Conservation (phyloP, 64 coral and sea anemone species). For the Dendronephthya gigantea region DNA sequence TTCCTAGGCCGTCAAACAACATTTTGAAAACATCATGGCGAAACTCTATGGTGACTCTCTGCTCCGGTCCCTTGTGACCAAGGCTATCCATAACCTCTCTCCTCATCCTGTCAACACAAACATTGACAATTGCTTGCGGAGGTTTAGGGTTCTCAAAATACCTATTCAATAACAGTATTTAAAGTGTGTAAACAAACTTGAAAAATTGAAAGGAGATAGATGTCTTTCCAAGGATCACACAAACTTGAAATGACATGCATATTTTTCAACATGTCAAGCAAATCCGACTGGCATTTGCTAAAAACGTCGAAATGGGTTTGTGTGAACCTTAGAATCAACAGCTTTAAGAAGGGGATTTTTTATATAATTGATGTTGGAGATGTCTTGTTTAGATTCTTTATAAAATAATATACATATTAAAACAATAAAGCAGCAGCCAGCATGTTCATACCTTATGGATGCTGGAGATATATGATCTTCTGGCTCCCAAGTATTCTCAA, state of each 20-base stretch:
- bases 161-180: constrained; percentile 2
- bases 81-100: not conserved
- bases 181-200: constrained; percentile 12
- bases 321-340: not conserved
- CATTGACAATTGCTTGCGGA: not conserved
- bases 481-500: constrained; percentile 3
- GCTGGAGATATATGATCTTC: not conserved
- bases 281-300: no score
- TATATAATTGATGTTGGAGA: no score
- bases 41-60: constrained; percentile 10
- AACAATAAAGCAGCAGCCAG: not conserved
- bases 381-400: not conserved
- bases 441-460: not conserved
- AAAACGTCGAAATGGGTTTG: no score
- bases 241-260: not conserved
- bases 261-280: not conserved
- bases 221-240: not conserved
- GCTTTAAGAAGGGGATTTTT: not conserved
- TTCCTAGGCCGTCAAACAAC: not conserved
- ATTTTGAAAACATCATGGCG: constrained; percentile 22
- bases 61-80: not conserved
- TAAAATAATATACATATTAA: not conserved
- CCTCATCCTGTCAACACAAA: not conserved
- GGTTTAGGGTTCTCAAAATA: not conserved
- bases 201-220: not conserved